Conservation (phyloP, 2,113 vertebrate genomes). For the Chaenocephalus aceratus region DNA sequence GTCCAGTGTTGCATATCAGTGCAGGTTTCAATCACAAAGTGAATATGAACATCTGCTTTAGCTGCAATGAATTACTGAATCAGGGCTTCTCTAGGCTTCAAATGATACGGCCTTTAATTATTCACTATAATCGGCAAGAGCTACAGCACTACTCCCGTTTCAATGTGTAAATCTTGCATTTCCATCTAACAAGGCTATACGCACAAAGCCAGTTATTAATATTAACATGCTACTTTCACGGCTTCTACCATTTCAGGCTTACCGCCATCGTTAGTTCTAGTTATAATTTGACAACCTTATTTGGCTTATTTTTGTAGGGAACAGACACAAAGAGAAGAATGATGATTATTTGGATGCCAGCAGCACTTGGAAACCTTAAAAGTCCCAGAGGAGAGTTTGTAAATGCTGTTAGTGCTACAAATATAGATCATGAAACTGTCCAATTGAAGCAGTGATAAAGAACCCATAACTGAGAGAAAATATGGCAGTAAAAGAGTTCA, state of each 20-base stretch:
- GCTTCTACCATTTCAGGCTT: slow-evolving; percentile 30
- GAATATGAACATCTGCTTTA: slow-evolving; percentile 41
- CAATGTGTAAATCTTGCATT: slow-evolving; percentile 39
- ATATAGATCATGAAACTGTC: slow-evolving; percentile 15
- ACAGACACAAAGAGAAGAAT: not conserved
- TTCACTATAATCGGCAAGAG: slow-evolving; percentile 49
- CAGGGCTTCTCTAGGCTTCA: slow-evolving; percentile 20
- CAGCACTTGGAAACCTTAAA: slow-evolving; percentile 80
- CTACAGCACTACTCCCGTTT: slow-evolving; percentile 11
- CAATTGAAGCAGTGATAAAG: slow-evolving; percentile 20
- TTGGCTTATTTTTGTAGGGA: slow-evolving; percentile 12
- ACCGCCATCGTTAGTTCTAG: slow-evolving; percentile 31
- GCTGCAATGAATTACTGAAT: slow-evolving; percentile 26
- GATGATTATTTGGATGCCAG: slow-evolving; percentile 25
- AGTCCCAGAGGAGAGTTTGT: slow-evolving; percentile 53
- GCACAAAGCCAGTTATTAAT: slow-evolving; percentile 39
- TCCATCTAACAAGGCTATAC: slow-evolving; percentile 47
- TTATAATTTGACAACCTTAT: slow-evolving; percentile 43
- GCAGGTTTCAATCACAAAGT: slow-evolving; percentile 7
- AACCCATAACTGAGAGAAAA: slow-evolving; percentile 9
- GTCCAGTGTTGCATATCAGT: not conserved
- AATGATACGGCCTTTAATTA: slow-evolving; percentile 52
- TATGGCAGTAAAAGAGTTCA: not conserved
- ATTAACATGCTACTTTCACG: slow-evolving; percentile 26
- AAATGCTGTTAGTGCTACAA: slow-evolving; percentile 50